These are phyloP conservation scores for Peucedramus taeniatus DNA, from an alignment of 2,113 vertebrate species.

Conservation along the genomic window DNA sequence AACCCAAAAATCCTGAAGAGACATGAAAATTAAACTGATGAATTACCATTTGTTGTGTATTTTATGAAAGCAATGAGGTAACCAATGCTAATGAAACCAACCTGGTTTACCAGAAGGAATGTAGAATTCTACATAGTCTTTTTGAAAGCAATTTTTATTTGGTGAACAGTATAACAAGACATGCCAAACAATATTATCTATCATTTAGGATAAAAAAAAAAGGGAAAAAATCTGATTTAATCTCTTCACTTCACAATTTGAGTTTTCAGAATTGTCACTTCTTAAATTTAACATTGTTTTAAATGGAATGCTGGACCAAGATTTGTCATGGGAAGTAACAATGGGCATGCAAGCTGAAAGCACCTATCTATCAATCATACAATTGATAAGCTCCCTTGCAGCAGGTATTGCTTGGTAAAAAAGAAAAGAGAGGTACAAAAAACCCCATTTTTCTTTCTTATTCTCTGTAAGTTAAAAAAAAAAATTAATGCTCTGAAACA, in stretches of 20 bases:
- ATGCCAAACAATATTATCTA: neutral
- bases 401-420: neutral
- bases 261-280: neutral
- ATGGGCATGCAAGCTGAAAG: neutral
- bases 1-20: neutral
- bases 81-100: neutral
- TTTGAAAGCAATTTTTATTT: neutral
- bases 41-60: neutral
- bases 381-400: neutral
- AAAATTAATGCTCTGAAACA: neutral
- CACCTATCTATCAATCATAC: neutral
- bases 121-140: neutral
- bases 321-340: neutral
- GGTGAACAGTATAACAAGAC: neutral
- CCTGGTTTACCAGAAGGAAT: neutral
- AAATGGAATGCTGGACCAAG: neutral
- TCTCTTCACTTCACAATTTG: neutral
- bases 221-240: neutral
- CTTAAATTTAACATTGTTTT: neutral
- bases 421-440: neutral
- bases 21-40: neutral
- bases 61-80: neutral
- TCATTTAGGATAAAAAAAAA: rapidly evolving
- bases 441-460: rapidly evolving
- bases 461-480: neutral